Evolutionary conservation across 1,140 invertebrate genomes (phyloP).

Genomic region (Aphelinus certus): DNA sequence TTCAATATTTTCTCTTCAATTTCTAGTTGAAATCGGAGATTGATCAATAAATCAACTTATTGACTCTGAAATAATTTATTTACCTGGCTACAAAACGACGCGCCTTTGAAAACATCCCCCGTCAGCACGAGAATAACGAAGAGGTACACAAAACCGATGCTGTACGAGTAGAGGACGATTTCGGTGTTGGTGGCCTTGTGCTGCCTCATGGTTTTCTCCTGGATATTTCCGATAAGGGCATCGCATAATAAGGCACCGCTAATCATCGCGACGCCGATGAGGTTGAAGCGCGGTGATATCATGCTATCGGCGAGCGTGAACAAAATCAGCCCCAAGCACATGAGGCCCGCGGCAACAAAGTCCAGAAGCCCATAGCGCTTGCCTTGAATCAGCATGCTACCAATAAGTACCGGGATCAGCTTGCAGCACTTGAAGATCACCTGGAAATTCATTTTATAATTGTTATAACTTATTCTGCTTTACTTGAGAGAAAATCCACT

Average conservation of each 20-base stretch:
- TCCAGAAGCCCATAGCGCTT: constrained; percentile 88
- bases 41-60: not conserved
- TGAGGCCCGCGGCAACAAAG: constrained; percentile 83
- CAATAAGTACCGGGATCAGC: constrained; percentile 92
- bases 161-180: constrained; percentile 94
- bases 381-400: constrained; percentile 90
- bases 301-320: constrained; percentile 93
- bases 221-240: constrained; percentile 94
- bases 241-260: constrained; percentile 88
- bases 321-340: constrained; percentile 91
- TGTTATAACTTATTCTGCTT: not conserved
- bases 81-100: constrained; percentile 82
- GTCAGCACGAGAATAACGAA: constrained; percentile 77
- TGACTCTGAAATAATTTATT: constrained; percentile 42
- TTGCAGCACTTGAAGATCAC: constrained; percentile 98
- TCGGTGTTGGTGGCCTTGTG: constrained; percentile 86
- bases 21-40: too few relatives aligned
- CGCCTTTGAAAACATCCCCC: constrained; percentile 80
- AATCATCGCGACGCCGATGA: constrained; percentile 86
- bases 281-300: constrained; percentile 88
- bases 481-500: not conserved
- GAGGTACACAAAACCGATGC: constrained; percentile 87
- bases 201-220: constrained; percentile 92
- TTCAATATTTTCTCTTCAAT: too few relatives aligned
- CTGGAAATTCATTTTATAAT: constrained; percentile 57